phyloP scores from a whole-genome alignment of 2,888 invertebrate species.

The Ligdia adustata region DNA sequence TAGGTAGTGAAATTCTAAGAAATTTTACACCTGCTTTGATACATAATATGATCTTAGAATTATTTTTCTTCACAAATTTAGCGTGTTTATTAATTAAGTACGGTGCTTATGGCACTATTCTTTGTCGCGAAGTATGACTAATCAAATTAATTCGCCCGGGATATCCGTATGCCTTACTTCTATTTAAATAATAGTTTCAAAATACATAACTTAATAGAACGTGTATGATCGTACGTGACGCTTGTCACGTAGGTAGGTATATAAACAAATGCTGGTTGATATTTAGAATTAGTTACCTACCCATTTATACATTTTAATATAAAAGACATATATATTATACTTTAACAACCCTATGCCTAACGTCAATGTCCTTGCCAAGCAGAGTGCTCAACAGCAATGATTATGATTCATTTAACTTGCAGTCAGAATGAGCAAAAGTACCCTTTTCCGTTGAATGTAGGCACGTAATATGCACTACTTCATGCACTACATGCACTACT shows the following conservation, averaged over 20 bases:
- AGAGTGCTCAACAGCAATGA: slow-evolving; percentile 67
- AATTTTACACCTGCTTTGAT: too few relatives aligned
- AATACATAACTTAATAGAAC: background rate
- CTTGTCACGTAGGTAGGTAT: too few relatives aligned
- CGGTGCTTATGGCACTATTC: too few relatives aligned
- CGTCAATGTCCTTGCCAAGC: slow-evolving; percentile 69
- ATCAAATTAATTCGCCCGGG: slow-evolving; percentile 7
- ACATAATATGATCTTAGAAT: too few relatives aligned
- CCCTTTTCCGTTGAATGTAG: slow-evolving; percentile 56
- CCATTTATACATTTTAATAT: too few relatives aligned
- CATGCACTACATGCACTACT: too few relatives aligned
- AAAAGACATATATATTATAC: background rate
- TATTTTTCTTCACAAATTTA: background rate
- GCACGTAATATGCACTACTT: too few relatives aligned
- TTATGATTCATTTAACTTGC: slow-evolving; percentile 69
- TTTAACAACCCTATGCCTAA: slow-evolving; percentile 46
- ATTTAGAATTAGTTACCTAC: too few relatives aligned
- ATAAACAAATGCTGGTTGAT: too few relatives aligned
- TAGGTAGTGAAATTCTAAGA: too few relatives aligned
- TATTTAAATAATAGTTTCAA: slow-evolving; percentile 2
- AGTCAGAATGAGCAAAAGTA: slow-evolving; percentile 58
- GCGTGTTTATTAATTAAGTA: background rate
- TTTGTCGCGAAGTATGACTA: too few relatives aligned
- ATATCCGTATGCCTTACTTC: slow-evolving; percentile 14
- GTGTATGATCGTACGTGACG: background rate